Percentiles rank a stretch among this genome's conserved stretches.
These are phyloP conservation scores for Nicator chloris DNA, from an alignment of 2,113 vertebrate species.

Conservation along the genomic window DNA sequence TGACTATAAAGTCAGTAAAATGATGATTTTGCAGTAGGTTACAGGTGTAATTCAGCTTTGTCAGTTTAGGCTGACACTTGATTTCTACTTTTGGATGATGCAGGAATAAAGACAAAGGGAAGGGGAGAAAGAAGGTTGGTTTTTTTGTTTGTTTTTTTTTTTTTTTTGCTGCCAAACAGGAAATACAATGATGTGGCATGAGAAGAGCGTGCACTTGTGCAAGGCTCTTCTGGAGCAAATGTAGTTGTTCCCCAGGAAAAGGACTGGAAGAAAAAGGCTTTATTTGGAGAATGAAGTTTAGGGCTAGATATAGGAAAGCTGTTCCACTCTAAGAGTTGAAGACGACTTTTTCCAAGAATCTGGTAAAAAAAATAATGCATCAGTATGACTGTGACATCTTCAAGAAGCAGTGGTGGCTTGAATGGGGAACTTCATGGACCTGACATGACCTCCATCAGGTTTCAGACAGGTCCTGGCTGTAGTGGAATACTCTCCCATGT, in stretches of 20 bases:
- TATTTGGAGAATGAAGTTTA: background rate
- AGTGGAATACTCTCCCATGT: fast-evolving
- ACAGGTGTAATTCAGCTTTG: background rate
- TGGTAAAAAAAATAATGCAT: background rate
- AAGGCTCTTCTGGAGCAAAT: background rate
- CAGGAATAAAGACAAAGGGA: background rate
- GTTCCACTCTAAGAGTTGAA: background rate
- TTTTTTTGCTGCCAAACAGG: background rate
- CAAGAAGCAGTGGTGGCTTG: background rate
- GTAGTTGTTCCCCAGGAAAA: background rate
- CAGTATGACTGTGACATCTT: background rate
- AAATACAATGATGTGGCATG: fast-evolving
- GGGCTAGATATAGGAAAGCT: background rate
- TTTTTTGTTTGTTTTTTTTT: fast-evolving
- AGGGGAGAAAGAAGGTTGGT: background rate
- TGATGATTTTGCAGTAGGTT: background rate
- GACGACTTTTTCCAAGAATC: background rate
- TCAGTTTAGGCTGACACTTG: background rate
- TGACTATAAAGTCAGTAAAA: background rate
- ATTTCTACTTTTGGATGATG: background rate
- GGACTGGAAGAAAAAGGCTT: background rate
- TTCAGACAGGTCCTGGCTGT: background rate
- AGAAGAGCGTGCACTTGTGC: background rate
- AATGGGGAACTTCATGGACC: background rate
- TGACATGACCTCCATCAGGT: fast-evolving